Conservation (phyloP, 2,113 vertebrate genomes). For the Erpornis zantholeuca region DNA sequence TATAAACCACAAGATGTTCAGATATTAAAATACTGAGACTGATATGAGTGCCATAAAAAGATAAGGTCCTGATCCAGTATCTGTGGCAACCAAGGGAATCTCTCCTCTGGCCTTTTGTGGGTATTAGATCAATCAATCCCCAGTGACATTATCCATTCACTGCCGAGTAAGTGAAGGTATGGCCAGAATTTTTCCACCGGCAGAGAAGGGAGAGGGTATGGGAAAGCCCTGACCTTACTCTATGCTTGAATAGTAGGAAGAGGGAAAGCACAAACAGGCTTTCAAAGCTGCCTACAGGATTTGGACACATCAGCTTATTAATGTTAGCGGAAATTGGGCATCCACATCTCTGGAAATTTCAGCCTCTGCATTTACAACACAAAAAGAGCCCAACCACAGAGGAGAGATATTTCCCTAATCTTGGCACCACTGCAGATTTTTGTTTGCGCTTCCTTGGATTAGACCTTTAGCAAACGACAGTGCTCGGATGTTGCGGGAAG, state of each 20-base stretch:
- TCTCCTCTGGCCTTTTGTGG: slow-evolving; percentile 67
- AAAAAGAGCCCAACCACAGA: slow-evolving; percentile 57
- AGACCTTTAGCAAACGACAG: slow-evolving; percentile 44
- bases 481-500: background rate
- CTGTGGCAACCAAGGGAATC: slow-evolving; percentile 70
- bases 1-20: slow-evolving; percentile 27
- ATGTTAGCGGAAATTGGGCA: slow-evolving; percentile 70
- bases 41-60: slow-evolving; percentile 61
- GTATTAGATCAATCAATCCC: slow-evolving; percentile 71
- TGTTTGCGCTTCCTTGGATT: slow-evolving; percentile 63
- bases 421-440: slow-evolving; percentile 57
- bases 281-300: slow-evolving; percentile 70
- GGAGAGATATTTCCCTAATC: slow-evolving; percentile 65
- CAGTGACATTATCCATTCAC: slow-evolving; percentile 70
- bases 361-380: slow-evolving; percentile 66
- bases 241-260: slow-evolving; percentile 68
- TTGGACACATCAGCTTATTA: slow-evolving; percentile 70
- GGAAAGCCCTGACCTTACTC: slow-evolving; percentile 69
- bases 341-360: slow-evolving; percentile 70
- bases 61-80: slow-evolving; percentile 70
- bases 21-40: slow-evolving; percentile 60
- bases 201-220: slow-evolving; percentile 70
- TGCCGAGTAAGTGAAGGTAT: slow-evolving; percentile 68
- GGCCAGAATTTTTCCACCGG: slow-evolving; percentile 67
- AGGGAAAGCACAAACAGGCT: slow-evolving; percentile 69